A percentile compares a stretch with the other conserved stretches of the same genome.
phyloP scores from a whole-genome alignment of 1,140 invertebrate species.

The Ruditapes philippinarum region DNA sequence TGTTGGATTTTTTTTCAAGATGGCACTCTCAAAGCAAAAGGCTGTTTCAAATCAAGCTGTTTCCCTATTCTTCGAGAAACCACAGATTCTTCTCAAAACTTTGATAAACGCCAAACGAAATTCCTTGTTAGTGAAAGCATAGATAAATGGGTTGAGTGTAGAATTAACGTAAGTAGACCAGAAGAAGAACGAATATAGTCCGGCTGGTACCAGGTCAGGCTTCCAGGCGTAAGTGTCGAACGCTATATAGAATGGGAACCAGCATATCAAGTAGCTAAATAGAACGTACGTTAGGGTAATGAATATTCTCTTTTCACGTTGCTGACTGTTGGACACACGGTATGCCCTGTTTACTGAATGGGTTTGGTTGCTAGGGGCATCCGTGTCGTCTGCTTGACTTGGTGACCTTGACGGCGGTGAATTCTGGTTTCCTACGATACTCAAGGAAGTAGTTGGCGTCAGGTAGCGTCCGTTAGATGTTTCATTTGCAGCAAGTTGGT shows the following conservation, averaged over 20 bases:
- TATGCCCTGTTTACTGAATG: not conserved
- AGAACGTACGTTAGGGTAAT: slow-evolving; percentile 72
- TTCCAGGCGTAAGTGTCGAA: slow-evolving; percentile 70
- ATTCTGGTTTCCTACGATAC: not conserved
- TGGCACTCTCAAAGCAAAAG: too few species aligned
- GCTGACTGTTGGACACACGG: not conserved
- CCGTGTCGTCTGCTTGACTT: not conserved
- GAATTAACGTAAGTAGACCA: slow-evolving; percentile 78
- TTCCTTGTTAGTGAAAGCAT: slow-evolving; percentile 75
- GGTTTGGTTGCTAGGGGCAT: not conserved
- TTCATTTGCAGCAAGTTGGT: not conserved
- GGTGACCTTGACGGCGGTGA: not conserved
- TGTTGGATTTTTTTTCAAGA: too few species aligned
- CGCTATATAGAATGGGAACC: slow-evolving; percentile 73
- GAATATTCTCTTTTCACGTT: slow-evolving; percentile 63
- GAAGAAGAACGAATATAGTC: slow-evolving; percentile 71
- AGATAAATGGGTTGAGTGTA: slow-evolving; percentile 78
- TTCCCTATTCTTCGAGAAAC: not conserved
- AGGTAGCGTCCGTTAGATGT: not conserved
- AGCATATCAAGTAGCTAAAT: slow-evolving; percentile 63
- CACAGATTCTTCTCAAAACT: slow-evolving; percentile 61
- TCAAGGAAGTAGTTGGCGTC: not conserved
- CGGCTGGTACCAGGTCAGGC: slow-evolving; percentile 68
- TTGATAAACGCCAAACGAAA: slow-evolving; percentile 87
- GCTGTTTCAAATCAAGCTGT: too few species aligned